Base-by-base conservation (phyloP, 2,888 invertebrate species). In the Drosophila paranaensis region DNA sequence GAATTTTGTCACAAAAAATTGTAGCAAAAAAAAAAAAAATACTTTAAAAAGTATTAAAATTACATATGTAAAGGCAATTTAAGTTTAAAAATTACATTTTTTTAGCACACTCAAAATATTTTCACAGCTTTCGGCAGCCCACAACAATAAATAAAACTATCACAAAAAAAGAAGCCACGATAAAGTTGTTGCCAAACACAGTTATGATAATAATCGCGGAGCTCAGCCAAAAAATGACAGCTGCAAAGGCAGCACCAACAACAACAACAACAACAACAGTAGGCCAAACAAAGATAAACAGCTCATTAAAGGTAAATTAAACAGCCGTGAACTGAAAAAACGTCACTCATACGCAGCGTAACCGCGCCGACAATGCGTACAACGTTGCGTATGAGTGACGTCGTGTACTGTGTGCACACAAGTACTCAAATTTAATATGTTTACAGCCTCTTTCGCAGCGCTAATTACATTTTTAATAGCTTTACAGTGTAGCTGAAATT, bases 281-380 rank as follows among this genome's bases (percentile, higher is more conserved):
- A 63, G 30, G 30, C 35, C 25, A 20, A 40, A 42, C 53, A 58
- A 66, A 78, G 71, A 79, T 68, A 81, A 79, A 79, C 74, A 79
- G 70, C 74, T 84, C 81, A 80, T 90, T 90, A 88, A 84, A 82
- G 55, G 65, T 66, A 89, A 90, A 88, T 90, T 77, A 88, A 84
- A 88, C 68, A 77, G 84, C 65, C 83, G 60, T 82, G 81, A 82
- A 74, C 60, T 51, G 46, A 71, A 76, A 74, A 65, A 72, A 71
- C 78, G 82, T 83, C 90, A 82, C 89, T 82, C 87, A 90, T 88
- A 82, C 84, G 89, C 84, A 85, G 63, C 64, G 80, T 71, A 62
- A 27, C 58, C 37, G 20, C 33, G 48, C 30, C 53, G 55, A 62
- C 56, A 70, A 25, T 69, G 62, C 77, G 67, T 55, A 57, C 61